Evolutionary conservation across 64 coral and sea anemone genomes (phyloP).

Genomic region (Dendrophyllia cribrosa): DNA sequence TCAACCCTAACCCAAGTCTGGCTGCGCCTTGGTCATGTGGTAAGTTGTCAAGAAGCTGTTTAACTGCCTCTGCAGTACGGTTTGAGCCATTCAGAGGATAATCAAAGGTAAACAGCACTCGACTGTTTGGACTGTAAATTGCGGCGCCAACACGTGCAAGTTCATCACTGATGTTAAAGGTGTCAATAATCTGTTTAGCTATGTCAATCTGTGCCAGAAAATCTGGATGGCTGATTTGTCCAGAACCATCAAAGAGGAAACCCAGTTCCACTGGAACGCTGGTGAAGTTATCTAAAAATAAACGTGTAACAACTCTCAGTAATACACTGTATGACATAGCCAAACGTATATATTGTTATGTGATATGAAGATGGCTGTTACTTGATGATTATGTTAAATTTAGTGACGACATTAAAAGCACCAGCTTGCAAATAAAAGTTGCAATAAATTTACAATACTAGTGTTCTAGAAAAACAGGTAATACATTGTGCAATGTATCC

Average conservation of each 20-base stretch:
- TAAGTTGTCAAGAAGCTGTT: conserved; percentile 24
- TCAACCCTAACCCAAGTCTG: conserved; percentile 47
- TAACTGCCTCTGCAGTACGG: conserved; percentile 7
- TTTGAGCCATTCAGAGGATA: conserved; percentile 21
- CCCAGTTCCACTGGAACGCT: conserved; percentile 39
- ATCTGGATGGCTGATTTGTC: conserved; percentile 23
- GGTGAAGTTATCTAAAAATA: conserved; percentile 1
- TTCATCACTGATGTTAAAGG: conserved; percentile 19
- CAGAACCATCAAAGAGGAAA: conserved; percentile 63
- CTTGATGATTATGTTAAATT: too few species aligned
- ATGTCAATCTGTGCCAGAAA: conserved; percentile 28
- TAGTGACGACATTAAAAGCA: too few species aligned
- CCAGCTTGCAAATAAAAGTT: too few species aligned
- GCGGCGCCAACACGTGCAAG: conserved; percentile 50
- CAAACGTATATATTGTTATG: too few species aligned
- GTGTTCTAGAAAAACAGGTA: too few species aligned
- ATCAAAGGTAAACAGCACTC: conserved; percentile 33
- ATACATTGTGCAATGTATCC: too few species aligned
- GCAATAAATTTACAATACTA: too few species aligned
- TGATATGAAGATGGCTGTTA: too few species aligned
- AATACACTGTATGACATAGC: too few species aligned
- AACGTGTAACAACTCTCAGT: neutral
- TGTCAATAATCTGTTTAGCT: conserved; percentile 30
- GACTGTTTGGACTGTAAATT: conserved; percentile 9
- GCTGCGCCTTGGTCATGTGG: conserved; percentile 25